Base-by-base conservation (phyloP, 2,113 vertebrate species). In the Kryptolebias marmoratus region DNA sequence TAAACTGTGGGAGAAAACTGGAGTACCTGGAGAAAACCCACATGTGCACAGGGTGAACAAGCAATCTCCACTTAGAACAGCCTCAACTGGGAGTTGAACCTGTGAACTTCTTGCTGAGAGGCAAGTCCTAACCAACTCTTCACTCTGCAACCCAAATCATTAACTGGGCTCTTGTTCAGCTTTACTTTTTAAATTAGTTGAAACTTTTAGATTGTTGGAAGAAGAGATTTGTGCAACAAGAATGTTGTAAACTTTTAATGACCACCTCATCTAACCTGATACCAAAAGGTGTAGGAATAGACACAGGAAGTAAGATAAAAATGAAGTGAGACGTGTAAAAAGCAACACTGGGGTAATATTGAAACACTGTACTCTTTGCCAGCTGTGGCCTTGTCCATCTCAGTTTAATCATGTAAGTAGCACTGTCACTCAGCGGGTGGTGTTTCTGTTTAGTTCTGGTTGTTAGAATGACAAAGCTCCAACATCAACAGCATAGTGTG, bases 351-450 rank as follows among this genome's bases (percentile, higher is more conserved):
- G 77, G 39, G 16, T 75, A 28, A 65, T 22, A 52, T 64, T 66
- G 70, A 52, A 71, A 55, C 49, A 2, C 66, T 54, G 39, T 36
- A 71, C 36, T 22, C 62, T 32, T 31, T 68, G 62, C 59, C 74
- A 71, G 71, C 65, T 68, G 62, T 13, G 45, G 60, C 54, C 11
- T 22, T 54, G 31, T 58, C 71, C 84, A 77, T 72, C 74, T 86
- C 77, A 82, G 71, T 83, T 64, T 69, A 80, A 80, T 84, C 73
- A 80, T 71, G 71, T 39, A 10, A 32, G 68, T 53, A 57, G 71
- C 14, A 32, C 54, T 49, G 75, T 27, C 22, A 57, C 47, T 13
- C 63, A 52, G 73, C 66, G 64, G 76, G 75, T 70, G 74, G 71
- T 77, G 81, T 63, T 81, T 49, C 64, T 49, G 47, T 60, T 60